Base-by-base conservation (phyloP, 2,888 invertebrate species). In the Patella pellucida region DNA sequence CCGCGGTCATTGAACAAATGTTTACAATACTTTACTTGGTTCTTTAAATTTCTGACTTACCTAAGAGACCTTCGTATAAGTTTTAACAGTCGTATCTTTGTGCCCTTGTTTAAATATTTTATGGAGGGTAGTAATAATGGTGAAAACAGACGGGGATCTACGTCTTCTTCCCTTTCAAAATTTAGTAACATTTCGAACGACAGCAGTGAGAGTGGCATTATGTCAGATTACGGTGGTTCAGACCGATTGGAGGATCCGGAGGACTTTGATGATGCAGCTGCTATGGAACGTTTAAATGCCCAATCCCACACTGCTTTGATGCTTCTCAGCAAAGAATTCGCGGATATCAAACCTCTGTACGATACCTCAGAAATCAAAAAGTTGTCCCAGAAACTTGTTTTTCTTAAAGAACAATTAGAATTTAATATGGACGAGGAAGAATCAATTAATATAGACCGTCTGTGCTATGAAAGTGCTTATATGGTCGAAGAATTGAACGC, bases 11-110 rank as follows among this genome's bases (percentile, higher is more conserved):
- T 9, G 76, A 77, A 50, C 41, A 80, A 75, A 72, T 85, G 76
- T 74, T 79, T 85, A 31, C 82, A 84, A 71, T 86, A 86, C 71
- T 87, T 87, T 73, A 81, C 81, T 3, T 88, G 88, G 88, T 87
- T 85, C 73, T 85, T 86, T 70, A 80, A 85, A 56, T 85, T 85
- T 75, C 76, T 87, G 75, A 83, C 85, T 52, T 88, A 85, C 72
- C 76, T 87, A 1, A 76, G 84, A 15, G 82, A 85, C 41, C 78
- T 88, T 1, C 78, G 84, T 50, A 77, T 74, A 14, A 86, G 85
- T 67, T 88, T 86, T 74, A 80, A 83, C 3, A 85, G 85, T 27
- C 77, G 86, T 68, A 85, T 88, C 70, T 87, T 84, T 72, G 78
- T 78, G 31, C 85, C 88, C 2, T 76, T 88, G 62, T 85, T 85